Evolutionary conservation across 2,797 vertebrate genomes (phyloP).

Genomic region (Merluccius polli): DNA sequence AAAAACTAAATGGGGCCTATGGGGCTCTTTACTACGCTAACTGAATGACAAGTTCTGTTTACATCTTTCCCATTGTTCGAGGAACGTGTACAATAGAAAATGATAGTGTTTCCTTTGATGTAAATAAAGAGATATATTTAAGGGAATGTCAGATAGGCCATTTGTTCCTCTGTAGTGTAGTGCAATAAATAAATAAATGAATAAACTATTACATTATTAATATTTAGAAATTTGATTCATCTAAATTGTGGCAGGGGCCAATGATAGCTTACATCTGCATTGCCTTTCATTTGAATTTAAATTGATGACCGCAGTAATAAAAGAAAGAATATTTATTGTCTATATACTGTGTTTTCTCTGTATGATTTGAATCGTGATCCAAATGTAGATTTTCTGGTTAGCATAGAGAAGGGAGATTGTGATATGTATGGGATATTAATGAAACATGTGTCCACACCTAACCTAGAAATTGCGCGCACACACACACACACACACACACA

Average conservation of each 20-base stretch:
- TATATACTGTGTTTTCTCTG: slow-evolving; percentile 18
- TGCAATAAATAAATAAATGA: slow-evolving; percentile 65
- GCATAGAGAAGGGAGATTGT: background rate
- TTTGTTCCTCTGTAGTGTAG: slow-evolving; percentile 83
- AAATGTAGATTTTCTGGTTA: background rate
- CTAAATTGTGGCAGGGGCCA: slow-evolving; percentile 47
- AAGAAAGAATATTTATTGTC: slow-evolving; percentile 66
- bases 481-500: background rate
- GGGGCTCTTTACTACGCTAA: slow-evolving; percentile 48
- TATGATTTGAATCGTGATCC: background rate
- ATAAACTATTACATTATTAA: slow-evolving; percentile 18
- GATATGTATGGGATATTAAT: background rate
- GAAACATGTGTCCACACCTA: background rate
- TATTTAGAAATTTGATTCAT: slow-evolving; percentile 52
- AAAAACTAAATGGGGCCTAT: background rate
- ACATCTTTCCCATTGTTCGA: slow-evolving; percentile 74
- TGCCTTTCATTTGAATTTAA: slow-evolving; percentile 49
- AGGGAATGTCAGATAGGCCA: slow-evolving; percentile 78
- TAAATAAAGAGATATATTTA: slow-evolving; percentile 77
- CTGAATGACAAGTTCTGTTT: slow-evolving; percentile 77
- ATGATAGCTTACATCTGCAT: slow-evolving; percentile 37
- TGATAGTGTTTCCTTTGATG: slow-evolving; percentile 71
- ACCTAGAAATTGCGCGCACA: background rate
- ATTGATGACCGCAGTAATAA: slow-evolving; percentile 57
- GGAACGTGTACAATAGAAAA: slow-evolving; percentile 60